Conservation (phyloP, 2,113 vertebrate genomes). For the Tupaia tana region DNA sequence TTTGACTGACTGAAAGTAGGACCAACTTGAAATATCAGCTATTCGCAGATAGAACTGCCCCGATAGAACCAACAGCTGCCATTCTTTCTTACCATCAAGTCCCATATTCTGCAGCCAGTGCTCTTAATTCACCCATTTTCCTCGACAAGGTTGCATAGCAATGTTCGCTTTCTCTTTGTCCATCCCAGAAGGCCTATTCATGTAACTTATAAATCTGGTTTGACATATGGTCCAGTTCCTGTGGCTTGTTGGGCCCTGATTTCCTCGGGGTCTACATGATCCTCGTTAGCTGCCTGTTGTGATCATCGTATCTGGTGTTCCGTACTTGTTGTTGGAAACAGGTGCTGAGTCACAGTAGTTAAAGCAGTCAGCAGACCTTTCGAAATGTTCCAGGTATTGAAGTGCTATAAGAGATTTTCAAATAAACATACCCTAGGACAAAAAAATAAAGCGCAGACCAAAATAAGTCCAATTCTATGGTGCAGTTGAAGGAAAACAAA, state of each 20-base stretch:
- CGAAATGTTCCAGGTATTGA: background rate
- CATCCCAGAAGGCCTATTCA: background rate
- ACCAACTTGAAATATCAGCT: background rate
- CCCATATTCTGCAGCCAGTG: background rate
- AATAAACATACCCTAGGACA: background rate
- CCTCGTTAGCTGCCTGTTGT: rapidly evolving
- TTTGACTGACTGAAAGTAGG: background rate
- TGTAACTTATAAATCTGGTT: background rate
- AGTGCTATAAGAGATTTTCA: background rate
- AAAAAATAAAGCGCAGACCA: background rate
- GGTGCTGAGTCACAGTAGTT: background rate
- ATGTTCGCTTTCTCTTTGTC: background rate
- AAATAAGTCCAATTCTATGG: background rate
- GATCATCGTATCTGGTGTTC: background rate
- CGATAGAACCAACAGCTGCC: background rate
- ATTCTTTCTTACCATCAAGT: background rate
- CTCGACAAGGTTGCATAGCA: background rate
- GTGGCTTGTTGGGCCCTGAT: background rate
- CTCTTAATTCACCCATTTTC: background rate
- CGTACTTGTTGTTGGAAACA: background rate
- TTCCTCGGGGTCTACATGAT: background rate
- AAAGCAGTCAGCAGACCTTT: background rate
- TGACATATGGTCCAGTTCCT: background rate
- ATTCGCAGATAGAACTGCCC: background rate
- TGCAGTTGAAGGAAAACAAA: background rate